Conservation (phyloP, 1,140 invertebrate species). For the Physella acuta region DNA sequence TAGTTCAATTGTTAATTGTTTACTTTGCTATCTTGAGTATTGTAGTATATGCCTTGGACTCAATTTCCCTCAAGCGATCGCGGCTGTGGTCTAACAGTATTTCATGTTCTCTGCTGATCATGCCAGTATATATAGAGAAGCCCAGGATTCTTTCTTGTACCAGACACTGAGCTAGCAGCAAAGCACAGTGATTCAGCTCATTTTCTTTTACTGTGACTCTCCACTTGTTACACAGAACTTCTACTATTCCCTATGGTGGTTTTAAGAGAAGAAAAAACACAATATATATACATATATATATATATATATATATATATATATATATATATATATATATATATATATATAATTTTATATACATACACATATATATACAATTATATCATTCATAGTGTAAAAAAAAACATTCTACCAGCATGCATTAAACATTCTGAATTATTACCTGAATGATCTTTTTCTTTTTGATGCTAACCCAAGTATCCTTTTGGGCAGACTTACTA, state of each 20-base stretch:
- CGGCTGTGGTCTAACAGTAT: not conserved
- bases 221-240: conserved; percentile 6
- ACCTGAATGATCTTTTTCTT: too few species aligned
- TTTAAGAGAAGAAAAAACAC: not conserved
- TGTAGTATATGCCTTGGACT: conserved; percentile 7
- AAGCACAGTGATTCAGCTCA: not conserved
- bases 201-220: conserved; percentile 8
- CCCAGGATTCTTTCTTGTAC: conserved; percentile 25
- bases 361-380: too few species aligned
- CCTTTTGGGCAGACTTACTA: too few species aligned
- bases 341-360: not conserved
- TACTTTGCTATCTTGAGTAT: conserved; percentile 17
- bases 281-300: too few species aligned
- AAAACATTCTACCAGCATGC: too few species aligned
- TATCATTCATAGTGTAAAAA: too few species aligned
- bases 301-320: too few species aligned
- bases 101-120: conserved; percentile 23
- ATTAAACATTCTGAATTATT: too few species aligned
- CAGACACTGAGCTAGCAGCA: conserved; percentile 19
- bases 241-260: not conserved
- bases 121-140: conserved; percentile 20
- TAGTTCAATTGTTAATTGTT: too few species aligned
- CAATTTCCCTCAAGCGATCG: conserved; percentile 2
- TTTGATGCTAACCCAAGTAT: too few species aligned
- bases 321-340: too few species aligned